Evolutionary conservation across 2,113 vertebrate species (phyloP), one percentile per base, ranked within the genome.

Genomic region (Alethe castanea): DNA sequence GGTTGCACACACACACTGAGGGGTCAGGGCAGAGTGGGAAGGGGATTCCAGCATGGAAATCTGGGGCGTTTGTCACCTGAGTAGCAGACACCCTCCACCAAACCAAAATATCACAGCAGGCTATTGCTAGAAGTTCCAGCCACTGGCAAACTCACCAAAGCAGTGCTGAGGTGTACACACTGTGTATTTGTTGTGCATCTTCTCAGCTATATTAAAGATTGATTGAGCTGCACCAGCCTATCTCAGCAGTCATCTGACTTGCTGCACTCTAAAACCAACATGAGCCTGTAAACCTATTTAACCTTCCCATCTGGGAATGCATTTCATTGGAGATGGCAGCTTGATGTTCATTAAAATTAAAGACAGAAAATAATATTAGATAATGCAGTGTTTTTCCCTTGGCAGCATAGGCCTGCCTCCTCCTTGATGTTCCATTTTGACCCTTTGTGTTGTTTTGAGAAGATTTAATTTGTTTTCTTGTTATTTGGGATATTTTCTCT

Each of bases 331-430:
- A 54, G 59, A 80, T 15, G 33, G 79, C 33, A 74, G 18, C 33
- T 52, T 78, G 67, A 82, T 77, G 76, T 36, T 93, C 85, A 92
- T 96, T 83, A 96, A 91, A 95, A 94, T 77, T 89, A 77, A 91
- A 93, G 54, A 33, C 25, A 85, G 94, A 92, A 76, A 77, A 83
- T 80, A 93, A 28, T 70, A 62, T 50, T 69, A 61, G 48, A 35
- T 91, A 87, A 87, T 82, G 81, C 47, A 78, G 42, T 6, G 4
- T 8, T 82, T 94, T 70, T 86, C 44, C 53, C 60, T 59, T 56
- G 71, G 44, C 24, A 67, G 0, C 1, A 4, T 16, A 54, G 11
- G 38, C 8, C 24, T 85, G 86, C 47, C 42, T 80, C 26, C 42
- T 77, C 24, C 47, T 66, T 59, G n/a, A 26, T 44, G 31, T 65